Evolutionary conservation across 2,797 vertebrate genomes (phyloP).

Genomic region (Eutrigla gurnardus): DNA sequence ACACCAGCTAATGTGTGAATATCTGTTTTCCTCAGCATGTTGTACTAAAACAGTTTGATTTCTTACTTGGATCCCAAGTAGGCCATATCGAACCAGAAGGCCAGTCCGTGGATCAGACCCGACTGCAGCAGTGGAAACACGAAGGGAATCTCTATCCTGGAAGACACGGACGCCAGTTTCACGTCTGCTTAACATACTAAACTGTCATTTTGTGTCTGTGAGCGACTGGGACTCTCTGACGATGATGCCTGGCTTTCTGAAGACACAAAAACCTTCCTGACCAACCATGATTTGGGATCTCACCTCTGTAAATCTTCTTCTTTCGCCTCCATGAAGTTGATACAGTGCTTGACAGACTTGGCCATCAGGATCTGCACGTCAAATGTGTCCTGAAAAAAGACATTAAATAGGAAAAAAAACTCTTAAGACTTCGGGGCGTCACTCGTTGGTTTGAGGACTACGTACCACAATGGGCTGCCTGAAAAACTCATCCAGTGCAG

Average conservation of each 20-base stretch:
- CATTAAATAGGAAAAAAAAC: not conserved
- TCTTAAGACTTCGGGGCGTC: too few species aligned
- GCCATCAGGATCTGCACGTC: slow-evolving; percentile 87
- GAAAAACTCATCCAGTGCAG: slow-evolving; percentile 85
- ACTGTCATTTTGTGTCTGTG: too few species aligned
- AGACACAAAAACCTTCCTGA: not conserved
- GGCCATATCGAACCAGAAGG: slow-evolving; percentile 89
- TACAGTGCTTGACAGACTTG: slow-evolving; percentile 84
- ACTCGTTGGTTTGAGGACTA: not conserved
- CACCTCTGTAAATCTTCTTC: slow-evolving; percentile 86
- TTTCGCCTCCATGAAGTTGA: slow-evolving; percentile 84
- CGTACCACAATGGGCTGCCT: slow-evolving; percentile 85
- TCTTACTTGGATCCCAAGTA: slow-evolving; percentile 85
- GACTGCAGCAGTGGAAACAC: slow-evolving; percentile 85
- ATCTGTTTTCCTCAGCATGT: too few species aligned
- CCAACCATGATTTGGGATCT: not conserved
- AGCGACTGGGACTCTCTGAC: too few species aligned
- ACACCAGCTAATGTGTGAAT: too few species aligned
- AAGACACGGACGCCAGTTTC: slow-evolving; percentile 15
- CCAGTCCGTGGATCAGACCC: slow-evolving; percentile 86
- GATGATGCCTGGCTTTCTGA: not conserved
- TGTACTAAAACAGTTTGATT: not conserved
- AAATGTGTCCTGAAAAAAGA: slow-evolving; percentile 84
- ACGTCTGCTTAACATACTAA: too few species aligned
- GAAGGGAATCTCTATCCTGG: slow-evolving; percentile 88